Evolutionary conservation across 53 echinoderm and acorn worm genomes (phyloP), one percentile per base, ranked within the genome.

Genomic region (Actinopyga echinites): DNA sequence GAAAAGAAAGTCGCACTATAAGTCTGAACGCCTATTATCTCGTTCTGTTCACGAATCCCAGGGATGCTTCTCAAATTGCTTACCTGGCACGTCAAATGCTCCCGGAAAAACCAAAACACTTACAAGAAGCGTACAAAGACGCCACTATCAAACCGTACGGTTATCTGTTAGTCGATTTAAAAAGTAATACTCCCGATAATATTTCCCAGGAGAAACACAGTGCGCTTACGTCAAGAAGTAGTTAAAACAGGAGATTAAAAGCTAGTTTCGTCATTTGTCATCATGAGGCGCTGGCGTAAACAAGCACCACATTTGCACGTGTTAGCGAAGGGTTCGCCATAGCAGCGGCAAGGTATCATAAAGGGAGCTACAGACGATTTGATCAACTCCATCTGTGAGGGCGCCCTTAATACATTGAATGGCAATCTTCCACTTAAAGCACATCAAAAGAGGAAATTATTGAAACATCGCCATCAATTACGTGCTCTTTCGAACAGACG

Each of bases 21-120:
- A 90, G 86, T 63, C 81, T 95, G 17, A 92, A 92, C 37, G 73
- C 88, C 13, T 90, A 92, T 57, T 95, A 92, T 85, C 68, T 90
- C 42, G 58, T 91, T 12, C 45, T 92, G 2, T 95, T 89, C 32
- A 92, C 92, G 69, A 95, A 95, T 30, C 92, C 92, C 0, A 66
- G 92, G 43, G 95, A 95, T 30, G 65, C 83, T 19, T 92, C 92
- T 2, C 92, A 92, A 83, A 95, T 95, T 32, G 60, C 38, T 10
- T 85, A 92, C 61, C 43, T 92, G 21, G 90, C 92, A 6, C 85
- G 83, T 69, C 95, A 95, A 37, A 90, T 90, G 86, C 90, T 85
- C 36, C 95, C 88, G 1, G 86, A 75, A 25, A 92, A 90, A 55
- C 40, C 57, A 0, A 90, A 86, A 32, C n/a, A n/a, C n/a, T 68